A percentile compares a stretch with the other conserved stretches of the same genome.
Evolutionary conservation across 2,113 vertebrate species (phyloP).

Genomic region (Proteles cristata): DNA sequence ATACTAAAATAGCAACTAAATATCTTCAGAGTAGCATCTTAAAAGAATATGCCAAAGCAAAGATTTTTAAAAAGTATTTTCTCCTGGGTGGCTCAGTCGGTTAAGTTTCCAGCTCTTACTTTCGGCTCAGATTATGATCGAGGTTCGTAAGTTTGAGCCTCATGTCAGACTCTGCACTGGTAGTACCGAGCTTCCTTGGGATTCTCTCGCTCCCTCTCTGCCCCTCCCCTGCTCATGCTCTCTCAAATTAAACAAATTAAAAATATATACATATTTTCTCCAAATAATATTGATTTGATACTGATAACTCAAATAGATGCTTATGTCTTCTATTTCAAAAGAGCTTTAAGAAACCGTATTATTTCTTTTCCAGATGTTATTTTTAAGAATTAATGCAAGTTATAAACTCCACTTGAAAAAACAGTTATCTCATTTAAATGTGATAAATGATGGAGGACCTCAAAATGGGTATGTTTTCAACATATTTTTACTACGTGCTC

Average conservation of each 20-base stretch:
- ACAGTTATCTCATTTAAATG: constrained; percentile 94
- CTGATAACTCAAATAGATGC: neutral
- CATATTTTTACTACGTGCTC: neutral
- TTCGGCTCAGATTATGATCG: no score
- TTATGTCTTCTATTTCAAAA: constrained; percentile 62
- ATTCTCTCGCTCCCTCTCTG: no score
- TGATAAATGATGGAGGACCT: constrained; percentile 96
- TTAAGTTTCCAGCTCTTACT: no score
- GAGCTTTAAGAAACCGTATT: constrained; percentile 58
- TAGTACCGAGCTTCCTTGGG: no score
- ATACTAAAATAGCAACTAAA: neutral
- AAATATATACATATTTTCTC: neutral
- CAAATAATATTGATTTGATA: constrained; percentile 20
- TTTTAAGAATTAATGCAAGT: constrained; percentile 95
- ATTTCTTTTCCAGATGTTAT: constrained; percentile 90
- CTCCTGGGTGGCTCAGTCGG: neutral
- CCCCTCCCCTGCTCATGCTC: no score
- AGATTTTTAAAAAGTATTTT: neutral
- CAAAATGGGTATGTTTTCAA: constrained; percentile 92
- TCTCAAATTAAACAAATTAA: no score
- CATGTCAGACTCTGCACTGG: no score
- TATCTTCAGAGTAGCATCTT: constrained; percentile 35
- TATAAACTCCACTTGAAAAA: constrained; percentile 97
- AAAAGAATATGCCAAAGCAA: constrained; percentile 52
- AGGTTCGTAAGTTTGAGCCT: no score